These are phyloP conservation scores for Beroe forskalii DNA, from an alignment of 37 sponge, comb jelly and placozoan genomes.

Conservation along the genomic window DNA sequence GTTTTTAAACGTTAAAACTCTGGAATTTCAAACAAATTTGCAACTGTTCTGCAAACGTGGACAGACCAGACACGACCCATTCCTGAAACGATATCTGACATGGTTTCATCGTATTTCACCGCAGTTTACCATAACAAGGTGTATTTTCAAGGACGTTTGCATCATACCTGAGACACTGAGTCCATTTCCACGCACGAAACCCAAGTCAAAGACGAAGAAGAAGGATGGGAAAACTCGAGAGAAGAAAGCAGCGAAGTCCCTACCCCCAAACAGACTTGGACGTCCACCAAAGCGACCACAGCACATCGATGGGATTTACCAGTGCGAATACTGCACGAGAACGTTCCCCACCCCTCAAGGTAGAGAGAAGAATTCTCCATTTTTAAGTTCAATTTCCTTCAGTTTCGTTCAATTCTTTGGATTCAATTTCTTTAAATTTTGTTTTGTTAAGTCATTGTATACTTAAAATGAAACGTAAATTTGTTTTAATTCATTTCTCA, in stretches of 20 bases:
- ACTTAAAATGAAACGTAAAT: too few relatives aligned
- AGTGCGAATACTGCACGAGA: conserved; percentile 62
- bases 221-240: conserved; percentile 31
- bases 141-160: conserved; percentile 55
- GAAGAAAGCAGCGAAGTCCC: conserved; percentile 30
- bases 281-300: conserved; percentile 53
- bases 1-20: background rate
- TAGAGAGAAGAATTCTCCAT: too few relatives aligned
- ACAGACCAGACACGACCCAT: too few relatives aligned
- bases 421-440: too few relatives aligned
- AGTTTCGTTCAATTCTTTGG: too few relatives aligned
- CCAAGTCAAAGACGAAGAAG: conserved; percentile 58
- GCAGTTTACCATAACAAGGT: too few relatives aligned
- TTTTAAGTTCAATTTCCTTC: too few relatives aligned
- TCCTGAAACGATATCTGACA: too few relatives aligned
- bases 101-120: too few relatives aligned
- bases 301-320: conserved; percentile 45
- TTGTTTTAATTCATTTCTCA: too few relatives aligned
- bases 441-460: too few relatives aligned
- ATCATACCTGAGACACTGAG: conserved; percentile 59
- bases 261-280: background rate
- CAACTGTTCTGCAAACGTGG: background rate
- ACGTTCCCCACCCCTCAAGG: conserved; percentile 64
- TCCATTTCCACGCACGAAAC: conserved; percentile 45
- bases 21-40: background rate